Evolutionary conservation across 2,888 invertebrate species (phyloP).

Genomic region (Embidobia sp.): DNA sequence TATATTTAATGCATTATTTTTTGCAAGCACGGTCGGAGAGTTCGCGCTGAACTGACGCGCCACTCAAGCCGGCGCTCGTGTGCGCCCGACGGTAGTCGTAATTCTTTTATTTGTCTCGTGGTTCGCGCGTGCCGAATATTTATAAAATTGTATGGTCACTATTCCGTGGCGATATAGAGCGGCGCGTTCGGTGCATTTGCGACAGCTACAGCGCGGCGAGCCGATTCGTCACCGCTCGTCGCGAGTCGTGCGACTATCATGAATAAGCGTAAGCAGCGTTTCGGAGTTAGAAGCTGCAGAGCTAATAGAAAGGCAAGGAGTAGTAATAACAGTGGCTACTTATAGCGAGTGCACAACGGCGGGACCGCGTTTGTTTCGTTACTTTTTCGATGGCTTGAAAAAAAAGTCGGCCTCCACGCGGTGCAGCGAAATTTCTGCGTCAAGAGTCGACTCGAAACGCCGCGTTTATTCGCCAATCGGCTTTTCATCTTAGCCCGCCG

Average conservation of each 20-base stretch:
- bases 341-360: slow-evolving; percentile 48
- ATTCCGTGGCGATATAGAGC: slow-evolving; percentile 29
- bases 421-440: too few relatives aligned
- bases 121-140: slow-evolving; percentile 28
- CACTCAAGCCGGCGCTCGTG: too few relatives aligned
- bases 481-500: too few relatives aligned
- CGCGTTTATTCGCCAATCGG: too few relatives aligned
- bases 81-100: too few relatives aligned
- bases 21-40: too few relatives aligned
- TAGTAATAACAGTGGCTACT: slow-evolving; percentile 49
- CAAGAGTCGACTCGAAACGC: too few relatives aligned
- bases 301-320: slow-evolving; percentile 52
- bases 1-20: too few relatives aligned
- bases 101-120: background rate
- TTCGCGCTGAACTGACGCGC: too few relatives aligned
- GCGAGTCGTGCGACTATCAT: slow-evolving; percentile 48
- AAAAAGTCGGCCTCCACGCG: background rate
- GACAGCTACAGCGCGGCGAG: slow-evolving; percentile 20
- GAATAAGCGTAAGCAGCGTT: slow-evolving; percentile 55
- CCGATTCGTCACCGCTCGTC: slow-evolving; percentile 47
- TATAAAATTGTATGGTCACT: slow-evolving; percentile 28
- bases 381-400: slow-evolving; percentile 1
- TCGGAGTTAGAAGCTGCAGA: slow-evolving; percentile 48
- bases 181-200: slow-evolving; percentile 31
- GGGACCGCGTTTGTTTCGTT: background rate